Base-by-base conservation (phyloP, 2,797 vertebrate genomes). In the Heteromormyrus szaboi region DNA sequence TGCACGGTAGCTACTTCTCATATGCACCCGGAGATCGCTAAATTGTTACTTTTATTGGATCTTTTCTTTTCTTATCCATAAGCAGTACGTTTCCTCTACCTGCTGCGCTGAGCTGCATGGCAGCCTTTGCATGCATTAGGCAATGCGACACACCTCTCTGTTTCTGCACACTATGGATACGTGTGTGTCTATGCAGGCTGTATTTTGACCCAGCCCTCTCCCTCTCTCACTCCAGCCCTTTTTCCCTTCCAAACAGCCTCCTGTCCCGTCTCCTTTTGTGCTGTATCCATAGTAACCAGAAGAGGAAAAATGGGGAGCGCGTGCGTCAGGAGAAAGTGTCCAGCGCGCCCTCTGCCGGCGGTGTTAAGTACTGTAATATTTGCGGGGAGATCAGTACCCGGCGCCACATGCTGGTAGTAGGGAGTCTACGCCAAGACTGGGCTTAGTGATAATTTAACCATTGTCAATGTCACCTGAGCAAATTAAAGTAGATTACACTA, bases 181-280 rank as follows among this genome's bases (percentile, higher is more conserved):
- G 91, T 86, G 93, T 94, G 94, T 95, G 94, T 94, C 94, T 94
- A 96, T 92, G 95, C 93, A 95, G 95, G 95, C 94, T 94, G 93
- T 92, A 94, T 94, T 93, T 93, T 94, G 95, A 93, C 93, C 94
- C 94, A 92, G 94, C 90, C 87, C 87, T 85, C 90, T 91, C 85
- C 88, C 91, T 90, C 92, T 88, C 89, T 81, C 88, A 89, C 93
- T 91, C 93, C 92, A 89, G 86, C 81, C 89, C 89, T 89, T 89
- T 89, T 90, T 88, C 89, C 89, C 89, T 90, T 88, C 94, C 93
- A 91, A 94, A 92, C 92, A 95, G 95, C 94, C 95, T 94, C 95
- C 95, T 95, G 95, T 96, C 96, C 96, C 93, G 95, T 94, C 95
- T 95, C 95, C 96, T 95, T 96, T 96, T 96, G 96, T 96, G 95